Evolutionary conservation across 1,140 invertebrate species (phyloP).

Genomic region (Nasonia giraulti): DNA sequence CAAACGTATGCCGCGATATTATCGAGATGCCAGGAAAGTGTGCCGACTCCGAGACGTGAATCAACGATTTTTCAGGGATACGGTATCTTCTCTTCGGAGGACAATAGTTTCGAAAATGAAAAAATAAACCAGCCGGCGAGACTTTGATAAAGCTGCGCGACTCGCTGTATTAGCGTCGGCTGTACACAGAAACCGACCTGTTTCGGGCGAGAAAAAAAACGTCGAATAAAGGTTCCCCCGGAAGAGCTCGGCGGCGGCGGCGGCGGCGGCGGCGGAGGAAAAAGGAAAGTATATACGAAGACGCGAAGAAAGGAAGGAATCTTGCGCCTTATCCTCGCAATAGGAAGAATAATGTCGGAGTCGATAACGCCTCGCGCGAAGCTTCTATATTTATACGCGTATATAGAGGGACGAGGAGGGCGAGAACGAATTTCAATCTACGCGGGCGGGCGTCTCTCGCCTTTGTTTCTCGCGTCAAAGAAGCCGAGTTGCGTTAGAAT

Average conservation of each 20-base stretch:
- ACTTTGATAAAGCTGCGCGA: no score
- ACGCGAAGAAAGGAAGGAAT: constrained; percentile 5
- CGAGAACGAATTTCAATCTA: constrained; percentile 64
- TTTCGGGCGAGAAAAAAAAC: background rate
- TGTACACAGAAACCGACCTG: background rate
- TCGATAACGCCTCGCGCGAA: constrained; percentile 50
- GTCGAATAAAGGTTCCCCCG: constrained; percentile 11
- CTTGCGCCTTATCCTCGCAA: constrained; percentile 58
- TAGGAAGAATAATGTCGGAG: constrained; percentile 60
- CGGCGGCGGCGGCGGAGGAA: no score
- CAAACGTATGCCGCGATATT: background rate
- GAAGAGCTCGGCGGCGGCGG: background rate
- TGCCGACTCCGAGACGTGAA: no score
- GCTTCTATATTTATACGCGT: background rate
- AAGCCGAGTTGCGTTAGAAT: constrained; percentile 46
- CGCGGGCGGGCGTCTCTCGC: constrained; percentile 5
- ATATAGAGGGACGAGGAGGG: background rate
- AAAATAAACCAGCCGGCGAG: no score
- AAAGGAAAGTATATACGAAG: constrained; percentile 1
- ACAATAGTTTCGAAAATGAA: no score
- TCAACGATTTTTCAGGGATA: no score
- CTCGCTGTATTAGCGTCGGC: background rate
- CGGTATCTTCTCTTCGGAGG: no score
- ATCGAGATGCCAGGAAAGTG: no score
- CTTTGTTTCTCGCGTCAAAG: constrained; percentile 61